Base-by-base conservation (phyloP, 2,888 invertebrate genomes). In the Apamea sordens region DNA sequence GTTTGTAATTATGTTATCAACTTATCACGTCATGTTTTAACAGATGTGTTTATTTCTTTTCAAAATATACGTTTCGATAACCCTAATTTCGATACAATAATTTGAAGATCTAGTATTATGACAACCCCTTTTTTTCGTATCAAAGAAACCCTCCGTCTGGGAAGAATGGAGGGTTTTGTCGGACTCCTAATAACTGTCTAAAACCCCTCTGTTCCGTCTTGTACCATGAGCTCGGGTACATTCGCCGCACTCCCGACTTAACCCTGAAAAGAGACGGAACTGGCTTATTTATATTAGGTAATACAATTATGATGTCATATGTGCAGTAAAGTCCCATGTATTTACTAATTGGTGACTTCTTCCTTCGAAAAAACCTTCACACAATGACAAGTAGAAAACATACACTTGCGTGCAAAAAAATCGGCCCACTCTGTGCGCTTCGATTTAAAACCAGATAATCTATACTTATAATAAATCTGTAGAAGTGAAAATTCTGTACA, bases 281-380 rank as follows among this genome's bases (percentile, higher is more conserved):
- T 36, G 21, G 18, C 0, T 36, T 78, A 68, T 69, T 50, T 59
- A 10, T 28, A 59, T 47, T 24, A 15, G 2, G 32, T 36, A 36
- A 36, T 36, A 36, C 36, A 36, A 36, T 2, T 36, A 36, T 36
- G 4, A 41, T 44, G n/a, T 77, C 44, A 59, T 15, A 36, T 18
- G 7, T n/a, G 32, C 18, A 6, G 18, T 18, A 32, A 44, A 64
- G 13, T 56, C 28, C 0, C 11, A n/a, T 44, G 7, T 44, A 32
- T 21, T 32, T 32, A 67, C 28, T 47, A 61, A 78, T 50, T 50
- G 5, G 44, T 5, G 50, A 71, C 28, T 56, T 53, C 10, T 13
- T 71, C 15, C 24, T 53, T 79, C 44, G 13, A 63, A 36, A 28
- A 72, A 71, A 63, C 18, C 53, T 64, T 72, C 24, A 72, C 28